Base-by-base conservation (phyloP, 2,888 invertebrate genomes). In the Osmoderma eremita region DNA sequence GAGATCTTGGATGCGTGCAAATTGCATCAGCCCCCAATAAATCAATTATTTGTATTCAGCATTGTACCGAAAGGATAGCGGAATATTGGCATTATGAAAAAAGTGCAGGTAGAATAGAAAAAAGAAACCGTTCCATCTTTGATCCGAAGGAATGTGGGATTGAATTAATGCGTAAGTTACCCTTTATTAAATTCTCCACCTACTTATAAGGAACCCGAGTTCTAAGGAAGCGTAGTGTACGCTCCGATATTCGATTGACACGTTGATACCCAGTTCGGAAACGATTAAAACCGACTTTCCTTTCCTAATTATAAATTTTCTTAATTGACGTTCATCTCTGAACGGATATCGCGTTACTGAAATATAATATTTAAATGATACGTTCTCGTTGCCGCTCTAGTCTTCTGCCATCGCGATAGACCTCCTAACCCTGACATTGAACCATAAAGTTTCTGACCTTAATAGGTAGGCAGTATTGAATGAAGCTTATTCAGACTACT, bases 381-480 rank as follows among this genome's bases (percentile, higher is more conserved):
- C 41, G 63, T 67, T 62, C 63, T 39, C 39, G 49, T 58, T 65
- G 10, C 54, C 30, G 30, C 42, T 48, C 45, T 15, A 30, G 53
- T 53, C 49, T n/a, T 39, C 38, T 38, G 38, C 54, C 48, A 39
- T 54, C 39, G 49, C 20, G 38, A 45, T 61, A 61, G 45, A 45
- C 45, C 58, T 45, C 24, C 45, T 42, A 63, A 63, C 63, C 50
- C 67, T 67, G 68, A 68, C 68, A 68, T 68, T 68, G 68, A 68
- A 68, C 68, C 62, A 22, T 39, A 56, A 58, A 65, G 65, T 68
- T 65, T 68, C 63, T 69, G 69, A 69, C 66, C 69, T 66, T 69
- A 66, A 69, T 69, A 69, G 66, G 66, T 54, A 61, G 65, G 53
- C 51, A 51, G 53, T 62, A 58, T 51, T 58, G 68, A 64, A 68